Base-by-base conservation (phyloP, 2,113 vertebrate genomes). In the Nestor notabilis region DNA sequence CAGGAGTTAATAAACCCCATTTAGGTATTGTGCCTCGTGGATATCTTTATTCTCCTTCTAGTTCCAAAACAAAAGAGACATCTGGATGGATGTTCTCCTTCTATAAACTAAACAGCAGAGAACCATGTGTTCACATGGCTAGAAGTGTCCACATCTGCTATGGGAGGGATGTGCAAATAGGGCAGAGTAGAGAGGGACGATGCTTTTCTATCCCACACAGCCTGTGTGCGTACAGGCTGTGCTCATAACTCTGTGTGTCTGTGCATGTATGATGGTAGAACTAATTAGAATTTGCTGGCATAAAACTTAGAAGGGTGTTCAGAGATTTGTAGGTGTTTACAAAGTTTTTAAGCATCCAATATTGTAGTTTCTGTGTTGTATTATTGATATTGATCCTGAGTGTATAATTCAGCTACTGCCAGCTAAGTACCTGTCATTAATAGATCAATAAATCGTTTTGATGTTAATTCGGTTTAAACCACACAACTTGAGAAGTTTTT, bases 71-170 rank as follows among this genome's bases (percentile, higher is more conserved):
- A 60, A 77, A 89, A 29, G 10, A 4, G 20, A 24, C 5, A 8
- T 58, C 20, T 49, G 37, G 11, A 33, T 39, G 20, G 9, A 39
- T 71, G 27, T 11, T 14, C 2, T 41, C 14, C 13, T 44, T 9
- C 9, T 77, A 15, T 11, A 44, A 79, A 27, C 7, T 11, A n/a
- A 58, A 53, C 17, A 76, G 6, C 13, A 53, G 21, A 55, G 16
- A 39, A 8, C 8, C 0, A 0, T 50, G 11, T 29, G 21, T 47
- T 24, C 75, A 50, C 7, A 12, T 7, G 20, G 4, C 16, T 66
- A 28, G 10, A 71, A 61, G 19, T 46, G 24, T 15, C 14, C 25
- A 11, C 0, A 2, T 81, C 39, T 92, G 33, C 33, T 52, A 5
- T 17, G 17, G 91, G 17, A 79, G 25, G 1, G n/a, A 5, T 49